Evolutionary conservation across 2,113 vertebrate genomes (phyloP), one percentile per base, ranked within the genome.

Genomic region (Callipepla californica): DNA sequence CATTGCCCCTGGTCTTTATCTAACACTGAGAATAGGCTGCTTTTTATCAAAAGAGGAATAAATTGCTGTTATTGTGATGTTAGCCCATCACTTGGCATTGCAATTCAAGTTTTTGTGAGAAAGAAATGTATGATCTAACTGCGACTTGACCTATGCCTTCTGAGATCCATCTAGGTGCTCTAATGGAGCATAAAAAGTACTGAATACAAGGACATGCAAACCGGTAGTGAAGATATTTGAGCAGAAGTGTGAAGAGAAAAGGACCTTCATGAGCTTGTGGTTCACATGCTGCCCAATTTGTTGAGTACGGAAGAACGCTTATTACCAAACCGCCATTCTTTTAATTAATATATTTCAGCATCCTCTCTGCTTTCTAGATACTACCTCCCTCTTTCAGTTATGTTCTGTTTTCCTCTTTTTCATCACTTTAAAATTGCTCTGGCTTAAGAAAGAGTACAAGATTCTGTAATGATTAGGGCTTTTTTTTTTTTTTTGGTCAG

Each of bases 51-150:
- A 97, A 98, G 98, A 98, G 97, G 97, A 98, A 98, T 98, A 98
- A 98, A 98, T 98, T 97, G 97, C 98, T 97, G 98, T 98, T 98
- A 98, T 98, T 98, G 98, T 98, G 98, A 98, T 97, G 98, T 98
- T 98, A 98, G 98, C 97, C 98, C 98, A 98, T 98, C 98, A 97
- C 98, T 98, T 98, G 97, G 97, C 97, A 98, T 98, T 97, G 97
- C 98, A 98, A 98, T 98, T 98, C 97, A 98, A 98, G 98, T 98
- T 98, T 98, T 98, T 98, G 98, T 98, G 97, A 97, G 96, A 92
- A 95, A 98, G 98, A 98, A 97, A 98, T 97, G 97, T 98, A 98
- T 98, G 98, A 98, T 98, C 98, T 98, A 98, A 98, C 97, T 98
- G 97, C 97, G 91, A 97, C 97, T 98, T 98, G 98, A 98, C 98